phyloP scores from a whole-genome alignment of 23 tunicate species.

The Clavelina lepadiformis region DNA sequence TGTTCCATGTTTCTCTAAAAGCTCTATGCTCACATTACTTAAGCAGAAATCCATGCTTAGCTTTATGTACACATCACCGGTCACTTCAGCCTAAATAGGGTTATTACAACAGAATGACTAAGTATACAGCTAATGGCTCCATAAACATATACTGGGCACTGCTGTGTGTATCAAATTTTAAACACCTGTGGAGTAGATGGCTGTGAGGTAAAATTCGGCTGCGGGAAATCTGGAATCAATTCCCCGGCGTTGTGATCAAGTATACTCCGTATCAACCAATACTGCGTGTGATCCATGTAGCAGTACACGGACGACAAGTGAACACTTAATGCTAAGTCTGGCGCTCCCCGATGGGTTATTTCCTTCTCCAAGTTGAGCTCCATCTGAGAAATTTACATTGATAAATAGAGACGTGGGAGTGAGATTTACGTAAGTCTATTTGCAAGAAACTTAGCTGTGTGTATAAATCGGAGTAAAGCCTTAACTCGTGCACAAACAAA shows the following conservation, averaged over 20 bases:
- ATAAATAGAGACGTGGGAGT: neutral
- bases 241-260: conserved; percentile 95
- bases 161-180: too few species aligned
- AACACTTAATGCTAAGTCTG: conserved; percentile 78
- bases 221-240: conserved; percentile 89
- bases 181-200: conserved; percentile 71
- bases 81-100: conserved; percentile 61
- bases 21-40: conserved; percentile 81
- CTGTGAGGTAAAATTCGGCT: conserved; percentile 82
- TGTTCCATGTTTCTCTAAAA: conserved; percentile 35
- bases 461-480: too few species aligned
- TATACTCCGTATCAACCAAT: conserved; percentile 88
- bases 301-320: conserved; percentile 73
- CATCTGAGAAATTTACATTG: conserved; percentile 20
- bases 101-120: neutral
- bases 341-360: conserved; percentile 41
- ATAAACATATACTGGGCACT: too few species aligned
- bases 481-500: too few species aligned
- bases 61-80: conserved; percentile 58
- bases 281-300: conserved; percentile 74
- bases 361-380: conserved; percentile 96
- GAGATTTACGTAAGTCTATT: too few species aligned
- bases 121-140: neutral
- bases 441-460: too few species aligned
- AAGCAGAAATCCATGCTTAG: conserved; percentile 66